phyloP scores from a whole-genome alignment of 1,140 invertebrate species.

The Hypothenemus hampei region DNA sequence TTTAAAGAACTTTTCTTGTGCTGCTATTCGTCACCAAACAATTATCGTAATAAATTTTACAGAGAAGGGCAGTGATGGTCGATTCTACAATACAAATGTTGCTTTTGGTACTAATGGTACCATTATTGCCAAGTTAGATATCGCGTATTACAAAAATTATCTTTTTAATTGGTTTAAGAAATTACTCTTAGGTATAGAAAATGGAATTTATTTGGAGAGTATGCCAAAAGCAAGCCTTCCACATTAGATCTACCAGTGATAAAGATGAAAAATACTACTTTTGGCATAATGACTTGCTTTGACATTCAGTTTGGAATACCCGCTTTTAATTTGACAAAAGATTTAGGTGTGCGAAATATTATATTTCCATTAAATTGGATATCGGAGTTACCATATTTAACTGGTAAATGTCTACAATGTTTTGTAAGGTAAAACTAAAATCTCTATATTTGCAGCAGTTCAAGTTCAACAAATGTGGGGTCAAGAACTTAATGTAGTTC shows the following conservation, averaged over 20 bases:
- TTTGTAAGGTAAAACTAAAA: neutral
- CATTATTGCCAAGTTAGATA: conserved; percentile 14
- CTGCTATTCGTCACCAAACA: conserved; percentile 45
- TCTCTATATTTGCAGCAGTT: conserved; percentile 35
- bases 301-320: conserved; percentile 70
- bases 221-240: conserved; percentile 48
- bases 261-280: conserved; percentile 74
- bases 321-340: conserved; percentile 50
- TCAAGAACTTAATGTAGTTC: conserved; percentile 47
- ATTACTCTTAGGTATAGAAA: conserved; percentile 68
- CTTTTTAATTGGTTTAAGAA: neutral
- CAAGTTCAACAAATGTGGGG: conserved; percentile 53
- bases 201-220: conserved; percentile 57
- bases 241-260: conserved; percentile 52
- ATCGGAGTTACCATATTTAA: conserved; percentile 67
- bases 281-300: conserved; percentile 73
- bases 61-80: conserved; percentile 46
- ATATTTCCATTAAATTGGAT: conserved; percentile 70
- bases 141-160: neutral
- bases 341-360: conserved; percentile 58
- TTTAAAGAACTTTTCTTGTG: conserved; percentile 43
- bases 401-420: conserved; percentile 51
- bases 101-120: conserved; percentile 14
- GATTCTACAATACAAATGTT: conserved; percentile 69
- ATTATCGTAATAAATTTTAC: conserved; percentile 70